These are phyloP conservation scores for Lamellibrachia luymesi DNA, from an alignment of 1,140 invertebrate genomes.

Conservation along the genomic window DNA sequence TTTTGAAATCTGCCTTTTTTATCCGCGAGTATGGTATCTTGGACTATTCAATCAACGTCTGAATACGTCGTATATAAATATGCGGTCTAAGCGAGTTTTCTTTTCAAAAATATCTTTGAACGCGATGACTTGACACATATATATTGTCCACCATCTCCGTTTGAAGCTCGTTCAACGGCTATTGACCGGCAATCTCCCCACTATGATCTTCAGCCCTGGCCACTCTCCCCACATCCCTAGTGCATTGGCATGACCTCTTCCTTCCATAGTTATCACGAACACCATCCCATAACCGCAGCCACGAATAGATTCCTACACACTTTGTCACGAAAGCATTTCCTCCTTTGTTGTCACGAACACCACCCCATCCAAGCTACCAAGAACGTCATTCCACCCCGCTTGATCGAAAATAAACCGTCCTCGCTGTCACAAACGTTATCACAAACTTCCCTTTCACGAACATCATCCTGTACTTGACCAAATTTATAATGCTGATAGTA, in stretches of 20 bases:
- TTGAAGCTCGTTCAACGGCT: background rate
- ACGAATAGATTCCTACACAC: background rate
- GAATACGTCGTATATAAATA: background rate
- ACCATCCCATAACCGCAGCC: background rate
- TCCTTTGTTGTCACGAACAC: background rate
- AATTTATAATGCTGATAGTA: too few relatives aligned
- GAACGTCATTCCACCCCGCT: too few relatives aligned
- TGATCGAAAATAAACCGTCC: too few relatives aligned
- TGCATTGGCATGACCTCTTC: background rate
- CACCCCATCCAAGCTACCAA: too few relatives aligned
- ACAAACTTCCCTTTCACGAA: too few relatives aligned
- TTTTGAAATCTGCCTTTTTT: background rate
- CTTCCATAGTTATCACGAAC: background rate
- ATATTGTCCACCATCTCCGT: background rate
- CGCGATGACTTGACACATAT: too few relatives aligned
- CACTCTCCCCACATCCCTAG: too few relatives aligned
- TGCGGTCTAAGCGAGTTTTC: background rate
- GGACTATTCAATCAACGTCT: background rate
- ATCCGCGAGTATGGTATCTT: background rate
- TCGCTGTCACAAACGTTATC: too few relatives aligned
- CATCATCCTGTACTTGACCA: too few relatives aligned
- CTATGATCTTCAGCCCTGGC: background rate
- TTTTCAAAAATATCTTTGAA: background rate
- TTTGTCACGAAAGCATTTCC: too few relatives aligned
- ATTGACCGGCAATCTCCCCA: background rate